phyloP scores from a whole-genome alignment of 2,113 vertebrate species.

The Bolborhynchus lineola region DNA sequence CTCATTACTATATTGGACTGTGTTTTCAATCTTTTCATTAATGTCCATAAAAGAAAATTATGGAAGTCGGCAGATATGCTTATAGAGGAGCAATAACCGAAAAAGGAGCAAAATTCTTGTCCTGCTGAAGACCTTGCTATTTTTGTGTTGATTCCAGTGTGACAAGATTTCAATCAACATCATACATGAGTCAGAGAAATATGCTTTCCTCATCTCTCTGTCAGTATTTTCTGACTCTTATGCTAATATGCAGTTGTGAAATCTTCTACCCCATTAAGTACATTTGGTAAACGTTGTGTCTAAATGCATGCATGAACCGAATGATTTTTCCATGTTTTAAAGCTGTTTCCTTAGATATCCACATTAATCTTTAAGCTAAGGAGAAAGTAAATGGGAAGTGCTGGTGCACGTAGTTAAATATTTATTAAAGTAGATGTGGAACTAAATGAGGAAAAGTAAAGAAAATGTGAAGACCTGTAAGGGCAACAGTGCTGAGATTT shows the following conservation, averaged over 20 bases:
- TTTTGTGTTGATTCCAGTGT: background rate
- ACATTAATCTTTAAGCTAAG: conserved; percentile 58
- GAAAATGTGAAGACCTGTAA: conserved; percentile 44
- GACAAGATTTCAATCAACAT: background rate
- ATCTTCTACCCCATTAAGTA: conserved; percentile 17
- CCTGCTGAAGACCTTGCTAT: background rate
- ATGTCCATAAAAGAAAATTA: background rate
- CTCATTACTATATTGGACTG: background rate
- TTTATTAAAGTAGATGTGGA: conserved; percentile 54
- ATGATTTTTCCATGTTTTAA: conserved; percentile 9
- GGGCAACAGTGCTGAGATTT: background rate
- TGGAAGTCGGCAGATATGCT: background rate
- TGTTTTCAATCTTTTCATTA: background rate
- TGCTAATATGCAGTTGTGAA: background rate
- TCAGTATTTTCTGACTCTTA: background rate
- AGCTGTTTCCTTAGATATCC: background rate
- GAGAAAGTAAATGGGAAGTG: conserved; percentile 25
- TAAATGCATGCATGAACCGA: conserved; percentile 15
- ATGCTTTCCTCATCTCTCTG: background rate
- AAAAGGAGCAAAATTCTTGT: background rate
- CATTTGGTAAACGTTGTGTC: conserved; percentile 3
- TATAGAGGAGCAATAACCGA: background rate
- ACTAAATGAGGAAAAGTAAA: conserved; percentile 71
- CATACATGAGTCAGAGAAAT: background rate
- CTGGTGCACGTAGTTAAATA: conserved; percentile 46